Conservation (phyloP, 1,140 invertebrate genomes). For the Sarcophaga peregrina region DNA sequence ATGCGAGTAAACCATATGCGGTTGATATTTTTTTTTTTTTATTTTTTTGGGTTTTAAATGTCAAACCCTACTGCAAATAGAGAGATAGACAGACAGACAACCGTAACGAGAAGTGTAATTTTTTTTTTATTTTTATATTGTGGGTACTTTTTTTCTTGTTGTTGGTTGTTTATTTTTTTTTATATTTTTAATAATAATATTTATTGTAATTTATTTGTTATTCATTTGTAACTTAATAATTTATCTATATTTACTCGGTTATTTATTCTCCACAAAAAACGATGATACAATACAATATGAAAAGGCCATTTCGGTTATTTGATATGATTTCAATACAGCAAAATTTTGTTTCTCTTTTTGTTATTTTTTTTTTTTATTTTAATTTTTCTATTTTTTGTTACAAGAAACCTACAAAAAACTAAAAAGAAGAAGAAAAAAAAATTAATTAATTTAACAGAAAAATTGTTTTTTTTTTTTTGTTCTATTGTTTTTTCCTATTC, state of each 20-base stretch:
- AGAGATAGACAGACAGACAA: not conserved
- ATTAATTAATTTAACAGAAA: not conserved
- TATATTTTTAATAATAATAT: no score
- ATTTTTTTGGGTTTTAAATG: not conserved
- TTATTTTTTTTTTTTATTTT: not conserved
- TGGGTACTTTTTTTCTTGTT: no score
- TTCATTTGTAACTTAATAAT: conserved; percentile 8
- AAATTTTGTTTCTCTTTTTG: no score
- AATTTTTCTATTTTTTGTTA: not conserved
- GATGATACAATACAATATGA: not conserved
- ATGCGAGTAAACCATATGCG: not conserved
- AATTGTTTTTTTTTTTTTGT: not conserved
- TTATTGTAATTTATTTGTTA: no score
- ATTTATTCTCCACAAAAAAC: not conserved
- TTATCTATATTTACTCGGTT: not conserved
- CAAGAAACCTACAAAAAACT: not conserved
- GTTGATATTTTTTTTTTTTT: not conserved
- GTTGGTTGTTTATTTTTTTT: no score
- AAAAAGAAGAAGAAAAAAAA: not conserved
- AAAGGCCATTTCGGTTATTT: not conserved
- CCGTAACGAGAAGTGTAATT: not conserved
- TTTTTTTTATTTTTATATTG: not conserved
- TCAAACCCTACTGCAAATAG: not conserved
- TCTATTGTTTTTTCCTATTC: not conserved
- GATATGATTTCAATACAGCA: no score